Evolutionary conservation across 2,113 vertebrate genomes (phyloP).

Genomic region (Callaeas wilsoni): DNA sequence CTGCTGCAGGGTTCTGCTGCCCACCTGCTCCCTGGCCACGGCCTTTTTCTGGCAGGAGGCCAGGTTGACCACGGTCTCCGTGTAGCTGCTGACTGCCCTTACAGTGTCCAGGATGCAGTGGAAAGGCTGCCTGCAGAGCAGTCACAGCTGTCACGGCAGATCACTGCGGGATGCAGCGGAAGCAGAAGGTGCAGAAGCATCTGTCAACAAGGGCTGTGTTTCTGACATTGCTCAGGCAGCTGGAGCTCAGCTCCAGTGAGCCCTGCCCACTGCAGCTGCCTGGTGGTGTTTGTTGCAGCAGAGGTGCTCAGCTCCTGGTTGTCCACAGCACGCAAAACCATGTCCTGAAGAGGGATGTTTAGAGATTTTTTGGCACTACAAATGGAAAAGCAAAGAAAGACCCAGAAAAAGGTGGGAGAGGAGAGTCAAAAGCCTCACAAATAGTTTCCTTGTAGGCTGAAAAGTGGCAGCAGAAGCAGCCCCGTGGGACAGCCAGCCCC

Average conservation of each 20-base stretch:
- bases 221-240: rapidly evolving
- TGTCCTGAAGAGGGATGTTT: background rate
- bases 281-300: rapidly evolving
- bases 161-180: rapidly evolving
- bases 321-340: rapidly evolving
- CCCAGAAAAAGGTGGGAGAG: background rate
- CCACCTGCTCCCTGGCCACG: rapidly evolving
- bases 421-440: background rate
- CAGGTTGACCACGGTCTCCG: rapidly evolving
- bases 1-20: background rate
- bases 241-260: rapidly evolving
- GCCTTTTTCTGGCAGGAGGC: rapidly evolving
- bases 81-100: rapidly evolving
- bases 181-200: background rate
- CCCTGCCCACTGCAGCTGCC: background rate
- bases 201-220: rapidly evolving
- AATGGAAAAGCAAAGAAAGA: background rate
- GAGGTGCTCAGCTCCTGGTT: rapidly evolving
- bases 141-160: rapidly evolving
- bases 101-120: rapidly evolving
- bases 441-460: background rate
- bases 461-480: background rate
- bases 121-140: rapidly evolving
- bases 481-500: background rate
- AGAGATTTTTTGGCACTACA: background rate